These are phyloP conservation scores for Globia sparganii DNA, from an alignment of 2,888 invertebrate species.

Conservation along the genomic window DNA sequence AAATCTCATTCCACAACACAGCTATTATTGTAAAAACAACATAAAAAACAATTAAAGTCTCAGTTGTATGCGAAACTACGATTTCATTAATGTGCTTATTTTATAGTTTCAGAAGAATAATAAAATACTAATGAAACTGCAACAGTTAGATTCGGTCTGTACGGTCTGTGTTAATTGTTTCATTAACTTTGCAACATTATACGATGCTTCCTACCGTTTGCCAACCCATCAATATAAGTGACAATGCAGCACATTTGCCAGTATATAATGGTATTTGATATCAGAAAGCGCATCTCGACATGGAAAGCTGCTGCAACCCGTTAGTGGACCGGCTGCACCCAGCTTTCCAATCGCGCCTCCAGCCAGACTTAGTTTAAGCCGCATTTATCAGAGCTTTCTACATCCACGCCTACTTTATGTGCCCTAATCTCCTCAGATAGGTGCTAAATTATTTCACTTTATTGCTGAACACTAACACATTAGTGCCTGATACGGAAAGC, in stretches of 20 bases:
- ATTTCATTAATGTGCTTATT: conserved; percentile 5
- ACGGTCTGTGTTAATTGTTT: conserved; percentile 22
- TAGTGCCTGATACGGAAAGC: conserved; percentile 27
- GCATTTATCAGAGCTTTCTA: conserved; percentile 85
- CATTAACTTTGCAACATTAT: not conserved
- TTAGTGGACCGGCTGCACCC: conserved; percentile 81
- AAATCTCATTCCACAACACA: not conserved
- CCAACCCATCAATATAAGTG: conserved; percentile 64
- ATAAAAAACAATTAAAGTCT: conserved; percentile 4
- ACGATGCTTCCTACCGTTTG: not conserved
- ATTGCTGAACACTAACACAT: conserved; percentile 34
- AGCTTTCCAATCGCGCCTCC: conserved; percentile 86
- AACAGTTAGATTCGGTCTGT: conserved; percentile 1
- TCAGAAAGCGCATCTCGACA: conserved; percentile 84
- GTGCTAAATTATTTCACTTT: conserved; percentile 51
- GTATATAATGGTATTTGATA: conserved; percentile 76
- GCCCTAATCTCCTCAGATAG: conserved; percentile 54
- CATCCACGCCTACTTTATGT: conserved; percentile 61
- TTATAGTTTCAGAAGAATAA: conserved; percentile 1
- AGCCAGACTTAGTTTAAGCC: conserved; percentile 70
- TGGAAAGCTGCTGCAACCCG: conserved; percentile 85
- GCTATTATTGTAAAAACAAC: not conserved
- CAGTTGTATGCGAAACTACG: not conserved
- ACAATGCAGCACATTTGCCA: conserved; percentile 68
- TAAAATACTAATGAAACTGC: not conserved